Base-by-base conservation (phyloP, 1,140 invertebrate species). In the Anadara kagoshimensis region DNA sequence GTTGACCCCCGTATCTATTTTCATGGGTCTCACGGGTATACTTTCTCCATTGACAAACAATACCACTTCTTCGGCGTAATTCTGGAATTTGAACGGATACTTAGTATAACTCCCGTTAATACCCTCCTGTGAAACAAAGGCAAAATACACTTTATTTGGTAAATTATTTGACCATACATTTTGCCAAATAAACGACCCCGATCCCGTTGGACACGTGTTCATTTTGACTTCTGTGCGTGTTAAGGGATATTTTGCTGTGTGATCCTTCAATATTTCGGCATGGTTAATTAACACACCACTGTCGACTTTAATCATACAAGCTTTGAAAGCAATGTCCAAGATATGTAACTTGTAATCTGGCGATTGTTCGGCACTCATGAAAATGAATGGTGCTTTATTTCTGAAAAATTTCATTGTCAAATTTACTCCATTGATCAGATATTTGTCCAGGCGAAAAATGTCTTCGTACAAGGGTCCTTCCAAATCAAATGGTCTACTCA, bases 341-440 rank as follows among this genome's bases (percentile, higher is more conserved):
- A 68, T 24, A n/a, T 68, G 44, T 24, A 68, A 18, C 45, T 68
- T 57, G 26, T 68, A 68, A 14, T 29, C 12, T 14, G 41, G 29
- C 26, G 0, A 10, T 20, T 14, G 57, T 58, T 57, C 53, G 14
- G 14, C 45, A 26, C 36, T 44, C 66, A 68, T 68, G 16, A 67
- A 56, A 14, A 58, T 22, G 29, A 68, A 68, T 2, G 66, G 66
- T 4, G 44, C 20, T 7, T 24, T 58, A 14, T 45, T 51, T 51
- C 63, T 49, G 26, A 65, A 65, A 18, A 53, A 12, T 36, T 61
- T 69, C 56, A 69, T 45, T 43, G 59, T 29, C 14, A 61, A 47
- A 47, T 69, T 57, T 1, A 69, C 67, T 26, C 67, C 67, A 61
- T 69, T 69, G 2, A 61, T 59, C 5, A 69, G 44, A 59, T 69